These are phyloP conservation scores for Pinctada fucata DNA, from an alignment of 2,888 invertebrate genomes.

Conservation along the genomic window DNA sequence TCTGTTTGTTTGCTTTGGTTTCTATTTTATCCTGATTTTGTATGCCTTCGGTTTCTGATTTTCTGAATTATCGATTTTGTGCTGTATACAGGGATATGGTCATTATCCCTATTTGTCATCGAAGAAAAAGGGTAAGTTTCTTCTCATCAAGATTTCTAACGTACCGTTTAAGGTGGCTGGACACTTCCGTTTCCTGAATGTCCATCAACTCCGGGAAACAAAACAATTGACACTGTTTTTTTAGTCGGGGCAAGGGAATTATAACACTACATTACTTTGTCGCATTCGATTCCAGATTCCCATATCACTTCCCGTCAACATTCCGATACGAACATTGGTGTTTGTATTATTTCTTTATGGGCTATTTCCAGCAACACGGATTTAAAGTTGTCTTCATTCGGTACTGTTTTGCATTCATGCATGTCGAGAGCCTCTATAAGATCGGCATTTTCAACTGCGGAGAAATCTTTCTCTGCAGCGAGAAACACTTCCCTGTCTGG, in stretches of 20 bases:
- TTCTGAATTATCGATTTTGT: no score
- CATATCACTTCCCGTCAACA: neutral
- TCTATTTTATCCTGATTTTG: no score
- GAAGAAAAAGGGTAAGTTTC: neutral
- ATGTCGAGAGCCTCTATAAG: neutral
- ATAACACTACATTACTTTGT: no score
- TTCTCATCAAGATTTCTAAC: neutral
- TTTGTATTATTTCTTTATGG: constrained; percentile 5
- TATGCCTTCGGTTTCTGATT: no score
- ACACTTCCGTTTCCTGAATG: neutral
- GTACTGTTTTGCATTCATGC: neutral
- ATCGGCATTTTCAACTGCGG: neutral
- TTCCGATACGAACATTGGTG: neutral
- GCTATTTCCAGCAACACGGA: neutral
- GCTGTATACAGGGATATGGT: no score
- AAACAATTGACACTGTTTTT: neutral
- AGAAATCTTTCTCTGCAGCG: neutral
- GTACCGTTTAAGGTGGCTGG: neutral
- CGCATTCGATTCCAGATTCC: neutral
- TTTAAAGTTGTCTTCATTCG: neutral
- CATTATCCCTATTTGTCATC: no score
- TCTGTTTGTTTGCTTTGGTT: no score
- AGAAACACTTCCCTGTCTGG: neutral
- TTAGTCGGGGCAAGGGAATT: no score
- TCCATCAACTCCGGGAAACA: neutral